phyloP scores from a whole-genome alignment of 1,140 invertebrate species.

The Palaemon carinicauda region DNA sequence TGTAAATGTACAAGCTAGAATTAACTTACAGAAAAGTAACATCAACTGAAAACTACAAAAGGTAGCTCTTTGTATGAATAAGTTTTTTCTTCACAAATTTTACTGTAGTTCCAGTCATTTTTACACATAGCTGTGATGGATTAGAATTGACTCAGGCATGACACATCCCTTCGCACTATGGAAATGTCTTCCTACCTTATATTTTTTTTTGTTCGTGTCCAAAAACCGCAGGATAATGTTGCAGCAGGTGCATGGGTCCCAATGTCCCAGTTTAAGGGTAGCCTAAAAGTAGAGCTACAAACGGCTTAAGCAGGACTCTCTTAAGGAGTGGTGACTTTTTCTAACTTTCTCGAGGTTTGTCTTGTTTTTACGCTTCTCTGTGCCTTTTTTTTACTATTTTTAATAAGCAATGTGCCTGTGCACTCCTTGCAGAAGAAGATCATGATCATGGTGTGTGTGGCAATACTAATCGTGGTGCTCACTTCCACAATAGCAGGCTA shows the following conservation, averaged over 20 bases:
- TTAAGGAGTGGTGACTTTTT: slow-evolving; percentile 35
- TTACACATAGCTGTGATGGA: no score
- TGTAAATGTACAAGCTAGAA: no score
- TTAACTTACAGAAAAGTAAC: no score
- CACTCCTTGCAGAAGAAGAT: slow-evolving; percentile 70
- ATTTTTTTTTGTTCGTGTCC: not conserved
- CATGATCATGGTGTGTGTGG: slow-evolving; percentile 70
- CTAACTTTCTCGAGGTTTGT: slow-evolving; percentile 8
- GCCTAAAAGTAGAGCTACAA: slow-evolving; percentile 13
- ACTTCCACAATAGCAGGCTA: slow-evolving; percentile 64
- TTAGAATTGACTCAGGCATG: slow-evolving; percentile 11
- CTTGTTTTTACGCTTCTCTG: not conserved
- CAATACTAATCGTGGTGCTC: slow-evolving; percentile 67
- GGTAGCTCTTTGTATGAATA: no score
- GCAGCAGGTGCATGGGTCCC: slow-evolving; percentile 50
- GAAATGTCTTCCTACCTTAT: not conserved
- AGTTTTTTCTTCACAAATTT: no score
- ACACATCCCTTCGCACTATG: not conserved
- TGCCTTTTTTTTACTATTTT: slow-evolving; percentile 23
- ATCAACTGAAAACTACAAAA: no score
- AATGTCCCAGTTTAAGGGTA: slow-evolving; percentile 49
- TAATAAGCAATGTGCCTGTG: slow-evolving; percentile 53
- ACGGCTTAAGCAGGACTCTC: slow-evolving; percentile 31
- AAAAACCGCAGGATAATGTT: slow-evolving; percentile 19
- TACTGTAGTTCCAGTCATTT: no score